phyloP scores from a whole-genome alignment of 2,888 invertebrate species.

The Drosophila putrida region DNA sequence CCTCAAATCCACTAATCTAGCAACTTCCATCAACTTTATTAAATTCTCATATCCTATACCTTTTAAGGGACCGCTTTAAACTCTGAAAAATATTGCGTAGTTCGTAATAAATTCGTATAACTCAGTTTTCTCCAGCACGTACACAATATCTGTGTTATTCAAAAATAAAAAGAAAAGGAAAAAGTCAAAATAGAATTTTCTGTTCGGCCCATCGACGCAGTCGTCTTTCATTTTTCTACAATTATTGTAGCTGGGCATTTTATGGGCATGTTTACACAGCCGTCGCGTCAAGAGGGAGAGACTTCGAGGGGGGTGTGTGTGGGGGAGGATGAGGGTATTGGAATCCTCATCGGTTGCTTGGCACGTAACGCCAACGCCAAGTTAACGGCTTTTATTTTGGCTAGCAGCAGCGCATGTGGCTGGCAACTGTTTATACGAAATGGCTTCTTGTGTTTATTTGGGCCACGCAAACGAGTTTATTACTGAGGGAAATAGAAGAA shows the following conservation, averaged over 20 bases:
- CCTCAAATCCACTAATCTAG: background rate
- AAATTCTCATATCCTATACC: background rate
- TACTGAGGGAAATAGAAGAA: conserved; percentile 63
- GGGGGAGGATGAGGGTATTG: conserved; percentile 9
- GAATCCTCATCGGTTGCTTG: conserved; percentile 54
- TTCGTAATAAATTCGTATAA: background rate
- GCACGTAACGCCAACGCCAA: conserved; percentile 67
- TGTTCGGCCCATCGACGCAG: conserved; percentile 19
- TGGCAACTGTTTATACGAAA: conserved; percentile 55
- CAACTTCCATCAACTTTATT: too few species aligned
- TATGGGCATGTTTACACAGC: conserved; percentile 72
- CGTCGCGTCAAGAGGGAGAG: conserved; percentile 19
- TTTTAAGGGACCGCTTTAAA: background rate
- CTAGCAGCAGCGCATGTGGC: conserved; percentile 39
- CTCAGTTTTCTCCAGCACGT: conserved; percentile 20
- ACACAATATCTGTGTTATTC: conserved; percentile 27
- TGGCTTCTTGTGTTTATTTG: conserved; percentile 69
- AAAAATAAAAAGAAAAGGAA: conserved; percentile 3
- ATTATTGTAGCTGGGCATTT: conserved; percentile 55
- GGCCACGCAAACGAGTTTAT: conserved; percentile 75
- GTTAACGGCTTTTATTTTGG: conserved; percentile 75
- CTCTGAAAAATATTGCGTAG: background rate
- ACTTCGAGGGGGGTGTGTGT: background rate
- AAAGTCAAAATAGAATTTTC: conserved; percentile 32
- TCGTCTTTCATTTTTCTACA: conserved; percentile 57